Evolutionary conservation across 1,140 invertebrate genomes (phyloP), one percentile per base, ranked within the genome.

Genomic region (Drosophila navojoa): DNA sequence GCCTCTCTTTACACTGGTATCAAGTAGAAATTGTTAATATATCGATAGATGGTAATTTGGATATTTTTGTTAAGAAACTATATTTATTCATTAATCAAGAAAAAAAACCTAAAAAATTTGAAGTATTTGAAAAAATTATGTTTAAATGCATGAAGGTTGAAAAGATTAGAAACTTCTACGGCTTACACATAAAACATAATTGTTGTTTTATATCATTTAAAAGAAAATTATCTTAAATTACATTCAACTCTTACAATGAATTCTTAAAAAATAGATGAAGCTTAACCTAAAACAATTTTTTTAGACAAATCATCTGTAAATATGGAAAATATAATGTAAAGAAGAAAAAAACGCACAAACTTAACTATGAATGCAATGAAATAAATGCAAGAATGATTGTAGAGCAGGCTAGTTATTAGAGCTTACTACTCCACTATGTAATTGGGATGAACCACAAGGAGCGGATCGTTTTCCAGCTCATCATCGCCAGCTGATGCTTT

Each of bases 401-500:
- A 35, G 9, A 0, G 27, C 11, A 44, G 29, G 13, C 10, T 3
- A 19, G 13, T 11, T 29, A n/a, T 4, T 16, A 1, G 42, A 52
- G 15, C 47, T 45, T 38, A 92, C 49, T 98, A 92, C 49, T 98
- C 97, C 50, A 97, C 93, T 50, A 98, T 95, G 92, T 99, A 99
- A 93, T 99, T 99, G 1, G 98, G 98, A 94, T 99, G 98, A 2
- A 99, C 98, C 40, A 99, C 96, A 11, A 99, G 92, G 42, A 98
- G 91, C 0, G 97, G 97, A 93, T 99, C 97, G 22, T 97, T 95
- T 63, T 97, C 96, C 1, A 94, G 91, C 45, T 94, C 93, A 62
- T 93, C 93, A 3, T 91, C 91, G 7, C 1, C 29, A 11, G 27
- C 1, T 11, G 52, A 15, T 16, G 80, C 79, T 47, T 16, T 70